Conservation (phyloP, 2,113 vertebrate species). For the Psittacus erithacus region DNA sequence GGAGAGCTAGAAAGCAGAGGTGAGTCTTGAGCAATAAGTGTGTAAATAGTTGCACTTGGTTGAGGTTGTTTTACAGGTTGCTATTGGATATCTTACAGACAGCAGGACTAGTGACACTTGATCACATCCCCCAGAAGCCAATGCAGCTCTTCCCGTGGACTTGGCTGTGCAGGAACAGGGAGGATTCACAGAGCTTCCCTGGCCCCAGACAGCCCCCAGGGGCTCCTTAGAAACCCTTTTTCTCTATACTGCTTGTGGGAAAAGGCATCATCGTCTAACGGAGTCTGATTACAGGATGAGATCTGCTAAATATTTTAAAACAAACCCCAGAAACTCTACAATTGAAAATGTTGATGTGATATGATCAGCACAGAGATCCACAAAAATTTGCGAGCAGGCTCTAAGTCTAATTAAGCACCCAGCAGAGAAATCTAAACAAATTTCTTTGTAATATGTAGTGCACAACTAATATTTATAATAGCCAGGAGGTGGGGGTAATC, state of each 20-base stretch:
- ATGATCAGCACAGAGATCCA: not conserved
- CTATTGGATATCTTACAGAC: not conserved
- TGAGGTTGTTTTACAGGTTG: not conserved
- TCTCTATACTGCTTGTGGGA: not conserved
- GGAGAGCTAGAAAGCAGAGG: not conserved
- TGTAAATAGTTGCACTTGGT: not conserved
- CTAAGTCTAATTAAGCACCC: not conserved
- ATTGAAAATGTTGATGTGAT: not conserved
- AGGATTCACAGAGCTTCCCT: not conserved
- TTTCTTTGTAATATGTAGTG: not conserved
- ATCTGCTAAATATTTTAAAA: not conserved
- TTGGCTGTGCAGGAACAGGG: not conserved
- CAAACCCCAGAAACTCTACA: not conserved
- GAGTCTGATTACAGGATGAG: not conserved
- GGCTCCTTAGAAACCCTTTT: not conserved
- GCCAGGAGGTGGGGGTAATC: not conserved
- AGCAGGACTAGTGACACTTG: fast-evolving
- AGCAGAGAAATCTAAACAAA: not conserved
- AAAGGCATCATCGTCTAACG: not conserved
- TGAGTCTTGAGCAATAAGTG: not conserved
- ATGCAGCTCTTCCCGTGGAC: not conserved
- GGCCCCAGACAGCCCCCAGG: fast-evolving
- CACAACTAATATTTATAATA: not conserved
- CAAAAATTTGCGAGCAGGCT: not conserved
- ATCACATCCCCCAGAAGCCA: not conserved